Percentiles rank a stretch among this genome's conserved stretches.
These are phyloP conservation scores for Fabriciana adippe DNA, from an alignment of 2,888 invertebrate genomes.

Conservation along the genomic window DNA sequence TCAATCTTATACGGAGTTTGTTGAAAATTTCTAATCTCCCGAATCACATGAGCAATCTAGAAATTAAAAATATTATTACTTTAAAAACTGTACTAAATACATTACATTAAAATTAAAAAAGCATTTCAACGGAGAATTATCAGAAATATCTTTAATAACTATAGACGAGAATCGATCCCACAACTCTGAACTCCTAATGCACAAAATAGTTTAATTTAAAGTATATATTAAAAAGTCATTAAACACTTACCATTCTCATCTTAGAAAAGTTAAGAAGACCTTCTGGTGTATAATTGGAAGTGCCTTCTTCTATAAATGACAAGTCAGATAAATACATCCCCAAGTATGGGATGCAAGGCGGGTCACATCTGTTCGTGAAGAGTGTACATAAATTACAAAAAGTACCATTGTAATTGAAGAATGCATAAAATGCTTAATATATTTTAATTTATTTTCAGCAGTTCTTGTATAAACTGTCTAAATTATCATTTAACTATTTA, in stretches of 20 bases:
- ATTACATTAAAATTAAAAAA: no score
- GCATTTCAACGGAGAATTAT: no score
- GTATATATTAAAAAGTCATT: background rate
- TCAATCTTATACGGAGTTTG: constrained; percentile 96
- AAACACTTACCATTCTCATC: constrained; percentile 91
- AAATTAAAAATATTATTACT: constrained; percentile 41
- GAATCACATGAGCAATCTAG: constrained; percentile 95
- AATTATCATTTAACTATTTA: no score
- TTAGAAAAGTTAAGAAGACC: constrained; percentile 95
- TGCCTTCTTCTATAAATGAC: constrained; percentile 96
- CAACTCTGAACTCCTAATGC: background rate
- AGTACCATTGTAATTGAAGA: background rate
- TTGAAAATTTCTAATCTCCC: constrained; percentile 95
- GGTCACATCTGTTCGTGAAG: constrained; percentile 85
- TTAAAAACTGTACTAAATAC: background rate
- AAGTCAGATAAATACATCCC: constrained; percentile 95
- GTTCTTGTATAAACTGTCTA: no score
- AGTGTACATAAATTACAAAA: constrained; percentile 9
- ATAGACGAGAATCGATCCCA: no score
- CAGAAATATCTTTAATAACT: background rate
- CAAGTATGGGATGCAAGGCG: constrained; percentile 92
- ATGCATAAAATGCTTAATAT: no score
- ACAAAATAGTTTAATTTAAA: background rate
- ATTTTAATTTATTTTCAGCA: no score
- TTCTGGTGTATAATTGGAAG: constrained; percentile 94